Evolutionary conservation across 2,888 invertebrate species (phyloP).

Genomic region (Hydroisotoma schaefferi): DNA sequence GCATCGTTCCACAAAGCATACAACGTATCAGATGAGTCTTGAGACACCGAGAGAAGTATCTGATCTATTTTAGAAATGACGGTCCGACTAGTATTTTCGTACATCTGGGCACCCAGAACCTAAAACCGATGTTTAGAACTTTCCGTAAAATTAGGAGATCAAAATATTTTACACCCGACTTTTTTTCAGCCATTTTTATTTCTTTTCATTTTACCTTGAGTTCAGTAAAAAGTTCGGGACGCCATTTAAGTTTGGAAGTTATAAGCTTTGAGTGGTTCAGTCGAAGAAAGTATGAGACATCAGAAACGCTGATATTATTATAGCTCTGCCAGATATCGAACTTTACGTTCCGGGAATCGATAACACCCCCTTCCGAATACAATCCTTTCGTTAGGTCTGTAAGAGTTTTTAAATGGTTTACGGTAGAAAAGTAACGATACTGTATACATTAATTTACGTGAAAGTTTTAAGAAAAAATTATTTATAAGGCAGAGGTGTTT

Average conservation of each 20-base stretch:
- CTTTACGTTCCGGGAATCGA: constrained; percentile 68
- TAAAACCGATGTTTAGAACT: constrained; percentile 6
- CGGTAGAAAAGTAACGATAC: too few species aligned
- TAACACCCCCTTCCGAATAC: constrained; percentile 44
- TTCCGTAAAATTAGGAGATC: background rate
- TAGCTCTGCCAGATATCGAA: constrained; percentile 78
- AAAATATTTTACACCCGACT: too few species aligned
- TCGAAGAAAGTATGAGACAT: constrained; percentile 71
- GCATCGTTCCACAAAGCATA: constrained; percentile 72
- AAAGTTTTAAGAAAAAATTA: too few species aligned
- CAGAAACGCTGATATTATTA: constrained; percentile 72
- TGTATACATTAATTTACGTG: too few species aligned
- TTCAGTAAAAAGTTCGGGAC: constrained; percentile 30
- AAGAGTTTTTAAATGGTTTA: too few species aligned
- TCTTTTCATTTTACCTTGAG: constrained; percentile 19
- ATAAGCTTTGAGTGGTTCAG: constrained; percentile 79
- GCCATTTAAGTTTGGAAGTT: constrained; percentile 75
- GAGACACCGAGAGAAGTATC: constrained; percentile 28
- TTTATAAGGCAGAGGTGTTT: too few species aligned
- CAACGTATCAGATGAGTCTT: constrained; percentile 66
- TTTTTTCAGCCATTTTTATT: too few species aligned
- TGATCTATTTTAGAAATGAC: constrained; percentile 39
- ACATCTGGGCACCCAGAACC: constrained; percentile 27
- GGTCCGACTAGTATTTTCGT: constrained; percentile 24
- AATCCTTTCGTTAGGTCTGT: constrained; percentile 39